These are phyloP conservation scores for Alligator sinensis DNA, from an alignment of 2,113 vertebrate species.

Conservation along the genomic window DNA sequence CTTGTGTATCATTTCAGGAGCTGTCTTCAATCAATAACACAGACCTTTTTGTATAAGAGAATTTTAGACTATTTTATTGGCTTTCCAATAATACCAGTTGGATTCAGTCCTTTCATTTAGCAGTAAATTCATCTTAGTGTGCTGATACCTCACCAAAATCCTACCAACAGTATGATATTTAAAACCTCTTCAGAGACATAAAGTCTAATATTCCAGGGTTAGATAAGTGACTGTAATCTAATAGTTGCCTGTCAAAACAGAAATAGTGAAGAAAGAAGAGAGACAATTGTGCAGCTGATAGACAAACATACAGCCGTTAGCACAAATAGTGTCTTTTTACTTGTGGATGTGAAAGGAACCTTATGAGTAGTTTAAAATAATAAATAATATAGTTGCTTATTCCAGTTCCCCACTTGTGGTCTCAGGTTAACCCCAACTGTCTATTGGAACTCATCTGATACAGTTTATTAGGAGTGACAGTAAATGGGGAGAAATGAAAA, in stretches of 20 bases:
- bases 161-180: background rate
- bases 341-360: background rate
- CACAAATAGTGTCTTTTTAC: background rate
- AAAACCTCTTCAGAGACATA: background rate
- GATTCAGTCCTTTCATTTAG: background rate
- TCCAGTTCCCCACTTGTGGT: rapidly evolving
- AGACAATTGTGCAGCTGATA: background rate
- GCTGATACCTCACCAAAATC: background rate
- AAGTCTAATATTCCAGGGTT: background rate
- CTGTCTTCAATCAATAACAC: background rate
- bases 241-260: background rate
- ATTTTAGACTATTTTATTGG: background rate
- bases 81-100: background rate
- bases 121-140: background rate
- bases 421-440: background rate
- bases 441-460: background rate
- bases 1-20: background rate
- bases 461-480: background rate
- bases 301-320: background rate
- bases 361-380: background rate
- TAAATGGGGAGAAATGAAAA: background rate
- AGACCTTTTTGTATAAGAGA: background rate
- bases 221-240: background rate
- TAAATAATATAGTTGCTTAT: background rate
- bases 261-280: background rate